Evolutionary conservation across 2,113 vertebrate species (phyloP).

Genomic region (Hystrix cristata): DNA sequence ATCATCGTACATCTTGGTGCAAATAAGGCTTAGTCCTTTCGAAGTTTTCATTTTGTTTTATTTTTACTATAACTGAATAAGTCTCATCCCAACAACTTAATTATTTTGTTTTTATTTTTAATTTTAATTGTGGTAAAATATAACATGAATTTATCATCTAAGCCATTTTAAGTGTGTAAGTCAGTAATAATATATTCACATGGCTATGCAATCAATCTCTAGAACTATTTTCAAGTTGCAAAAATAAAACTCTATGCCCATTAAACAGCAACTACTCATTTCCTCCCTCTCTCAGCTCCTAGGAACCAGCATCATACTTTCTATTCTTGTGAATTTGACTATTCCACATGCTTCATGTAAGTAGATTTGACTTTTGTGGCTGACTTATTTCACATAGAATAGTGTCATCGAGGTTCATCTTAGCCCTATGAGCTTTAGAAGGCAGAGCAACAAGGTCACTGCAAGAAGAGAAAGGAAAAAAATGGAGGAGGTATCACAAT

Average conservation of each 20-base stretch:
- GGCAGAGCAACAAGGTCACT: background rate
- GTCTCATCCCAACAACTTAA: background rate
- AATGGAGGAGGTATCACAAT: background rate
- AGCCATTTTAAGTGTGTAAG: background rate
- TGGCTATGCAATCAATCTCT: background rate
- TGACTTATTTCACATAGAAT: background rate
- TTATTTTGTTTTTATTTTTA: background rate
- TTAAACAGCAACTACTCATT: background rate
- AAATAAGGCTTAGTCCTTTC: background rate
- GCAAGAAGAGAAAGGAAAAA: background rate
- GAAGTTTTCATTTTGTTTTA: background rate
- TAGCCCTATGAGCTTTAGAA: background rate
- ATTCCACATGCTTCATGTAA: background rate
- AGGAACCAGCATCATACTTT: background rate
- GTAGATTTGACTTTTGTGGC: background rate
- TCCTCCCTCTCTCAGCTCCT: background rate
- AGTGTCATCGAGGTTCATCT: background rate
- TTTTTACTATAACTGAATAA: background rate
- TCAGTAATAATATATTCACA: background rate
- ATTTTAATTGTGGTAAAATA: slow-evolving; percentile 24
- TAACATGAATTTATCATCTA: background rate
- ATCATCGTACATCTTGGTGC: background rate
- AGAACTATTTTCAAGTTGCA: background rate
- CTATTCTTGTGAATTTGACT: background rate
- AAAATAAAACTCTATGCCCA: background rate